These are phyloP conservation scores for Drosophila quadrilineata DNA, from an alignment of 1,140 invertebrate species.

Conservation along the genomic window DNA sequence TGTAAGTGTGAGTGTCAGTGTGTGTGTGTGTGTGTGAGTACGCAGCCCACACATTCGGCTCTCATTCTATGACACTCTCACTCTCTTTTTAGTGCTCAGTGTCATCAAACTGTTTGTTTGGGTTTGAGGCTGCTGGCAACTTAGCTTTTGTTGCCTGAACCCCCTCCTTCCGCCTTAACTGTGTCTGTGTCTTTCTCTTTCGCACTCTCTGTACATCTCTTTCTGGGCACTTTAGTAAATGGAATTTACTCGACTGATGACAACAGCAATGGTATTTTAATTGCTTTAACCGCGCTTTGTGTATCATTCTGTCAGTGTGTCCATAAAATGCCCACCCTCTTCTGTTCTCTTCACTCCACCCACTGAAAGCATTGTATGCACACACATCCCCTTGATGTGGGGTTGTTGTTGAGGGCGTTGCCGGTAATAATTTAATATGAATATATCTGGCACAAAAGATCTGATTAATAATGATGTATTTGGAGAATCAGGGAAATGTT, in stretches of 20 bases:
- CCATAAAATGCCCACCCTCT: not conserved
- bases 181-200: not conserved
- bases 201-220: not conserved
- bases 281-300: slow-evolving; percentile 54
- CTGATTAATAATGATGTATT: slow-evolving; percentile 8
- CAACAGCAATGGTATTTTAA: slow-evolving; percentile 60
- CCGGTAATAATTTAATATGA: slow-evolving; percentile 34
- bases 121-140: slow-evolving; percentile 29
- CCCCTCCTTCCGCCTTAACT: not conserved
- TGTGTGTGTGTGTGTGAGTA: not conserved
- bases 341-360: too few species aligned
- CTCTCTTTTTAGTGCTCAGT: not conserved
- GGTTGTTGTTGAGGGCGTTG: slow-evolving; percentile 32
- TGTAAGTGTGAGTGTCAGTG: slow-evolving; percentile 5
- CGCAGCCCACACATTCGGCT: not conserved
- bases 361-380: too few species aligned
- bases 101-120: slow-evolving; percentile 34
- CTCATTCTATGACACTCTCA: not conserved
- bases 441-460: slow-evolving; percentile 48
- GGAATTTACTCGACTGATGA: slow-evolving; percentile 21
- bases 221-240: slow-evolving; percentile 1
- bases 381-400: too few species aligned
- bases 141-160: slow-evolving; percentile 5
- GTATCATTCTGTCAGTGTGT: slow-evolving; percentile 2
- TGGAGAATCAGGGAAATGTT: slow-evolving; percentile 5